Percentiles rank a stretch among this genome's conserved stretches.
Evolutionary conservation across 2,797 vertebrate species (phyloP).

Genomic region (Amblyopsis hoosieri): DNA sequence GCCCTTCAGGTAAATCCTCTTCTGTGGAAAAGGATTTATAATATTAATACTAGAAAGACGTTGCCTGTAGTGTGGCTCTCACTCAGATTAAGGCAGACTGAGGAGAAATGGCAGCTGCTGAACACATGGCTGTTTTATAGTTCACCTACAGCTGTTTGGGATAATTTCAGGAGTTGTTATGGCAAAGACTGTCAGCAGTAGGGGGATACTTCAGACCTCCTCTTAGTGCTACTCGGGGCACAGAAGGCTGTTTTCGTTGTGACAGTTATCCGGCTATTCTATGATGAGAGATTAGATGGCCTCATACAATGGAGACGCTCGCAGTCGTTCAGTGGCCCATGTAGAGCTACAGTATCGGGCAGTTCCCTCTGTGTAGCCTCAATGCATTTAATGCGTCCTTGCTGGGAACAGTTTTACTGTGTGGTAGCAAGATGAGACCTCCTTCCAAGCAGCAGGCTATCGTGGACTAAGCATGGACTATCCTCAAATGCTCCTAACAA

Average conservation of each 20-base stretch:
- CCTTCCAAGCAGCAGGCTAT: constrained; percentile 32
- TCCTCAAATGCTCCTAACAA: constrained; percentile 42
- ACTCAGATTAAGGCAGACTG: constrained; percentile 32
- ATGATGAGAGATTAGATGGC: background rate
- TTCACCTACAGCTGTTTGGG: constrained; percentile 73
- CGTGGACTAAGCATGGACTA: constrained; percentile 11
- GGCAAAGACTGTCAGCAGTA: constrained; percentile 49
- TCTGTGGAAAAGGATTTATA: background rate
- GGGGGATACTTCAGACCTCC: constrained; percentile 12
- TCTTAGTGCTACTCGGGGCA: constrained; percentile 16
- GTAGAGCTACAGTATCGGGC: constrained; percentile 12
- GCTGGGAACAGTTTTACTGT: constrained; percentile 47
- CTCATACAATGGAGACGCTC: background rate
- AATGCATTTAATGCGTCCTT: constrained; percentile 64
- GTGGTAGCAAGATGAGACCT: constrained; percentile 33
- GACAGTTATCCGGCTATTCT: background rate
- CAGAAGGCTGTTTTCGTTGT: background rate
- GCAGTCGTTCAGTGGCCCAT: constrained; percentile 11
- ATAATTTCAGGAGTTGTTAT: constrained; percentile 65
- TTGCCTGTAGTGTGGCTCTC: constrained; percentile 27
- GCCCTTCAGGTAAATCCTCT: background rate
- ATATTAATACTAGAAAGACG: constrained; percentile 7
- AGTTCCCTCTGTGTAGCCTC: constrained; percentile 24
- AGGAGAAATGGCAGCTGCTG: constrained; percentile 58
- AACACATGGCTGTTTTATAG: constrained; percentile 64